These are phyloP conservation scores for Scatophagus argus DNA, from an alignment of 2,113 vertebrate genomes.

Conservation along the genomic window DNA sequence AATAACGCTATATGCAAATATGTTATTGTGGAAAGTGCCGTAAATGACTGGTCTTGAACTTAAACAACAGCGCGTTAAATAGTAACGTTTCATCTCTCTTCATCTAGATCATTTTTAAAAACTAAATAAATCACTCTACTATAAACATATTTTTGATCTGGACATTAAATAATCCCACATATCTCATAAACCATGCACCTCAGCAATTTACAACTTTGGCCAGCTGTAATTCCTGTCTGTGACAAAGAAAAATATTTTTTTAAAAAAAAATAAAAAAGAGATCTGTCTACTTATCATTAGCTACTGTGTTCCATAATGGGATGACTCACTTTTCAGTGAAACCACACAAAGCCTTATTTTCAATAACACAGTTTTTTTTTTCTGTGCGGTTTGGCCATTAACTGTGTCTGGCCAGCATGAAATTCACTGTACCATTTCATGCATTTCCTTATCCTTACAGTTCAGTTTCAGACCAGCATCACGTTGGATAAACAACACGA, in stretches of 20 bases:
- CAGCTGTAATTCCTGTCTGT: neutral
- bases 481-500: neutral
- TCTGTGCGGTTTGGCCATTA: slow-evolving; percentile 32
- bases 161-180: slow-evolving; percentile 8
- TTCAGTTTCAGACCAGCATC: slow-evolving; percentile 5
- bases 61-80: neutral
- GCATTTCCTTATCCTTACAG: slow-evolving; percentile 19
- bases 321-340: slow-evolving; percentile 51
- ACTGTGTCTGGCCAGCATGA: slow-evolving; percentile 15
- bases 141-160: neutral
- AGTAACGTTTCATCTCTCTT: neutral
- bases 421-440: slow-evolving; percentile 37
- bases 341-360: slow-evolving; percentile 34
- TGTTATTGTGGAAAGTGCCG: neutral
- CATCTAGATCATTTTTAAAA: neutral
- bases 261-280: neutral
- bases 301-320: slow-evolving; percentile 29
- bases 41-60: neutral
- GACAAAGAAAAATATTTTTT: neutral
- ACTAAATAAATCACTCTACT: neutral
- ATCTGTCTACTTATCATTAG: slow-evolving; percentile 27
- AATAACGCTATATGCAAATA: neutral
- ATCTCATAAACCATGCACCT: slow-evolving; percentile 2
- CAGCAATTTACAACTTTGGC: neutral
- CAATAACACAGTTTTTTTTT: slow-evolving; percentile 42